Conservation (phyloP, 2,888 invertebrate species). For the Peribatodes rhomboidaria region DNA sequence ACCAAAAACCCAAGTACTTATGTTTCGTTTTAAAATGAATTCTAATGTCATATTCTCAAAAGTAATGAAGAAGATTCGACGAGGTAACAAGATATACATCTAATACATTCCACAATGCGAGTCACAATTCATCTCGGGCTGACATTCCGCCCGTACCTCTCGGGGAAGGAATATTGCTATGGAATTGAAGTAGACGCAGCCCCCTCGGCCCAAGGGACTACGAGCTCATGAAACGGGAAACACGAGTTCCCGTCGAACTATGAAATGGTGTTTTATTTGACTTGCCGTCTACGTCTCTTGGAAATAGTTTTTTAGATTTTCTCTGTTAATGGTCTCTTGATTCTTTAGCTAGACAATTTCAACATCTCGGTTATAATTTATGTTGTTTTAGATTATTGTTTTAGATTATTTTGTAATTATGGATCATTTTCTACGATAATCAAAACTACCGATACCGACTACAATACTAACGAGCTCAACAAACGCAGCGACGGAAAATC, state of each 20-base stretch:
- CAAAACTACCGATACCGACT: too few species aligned
- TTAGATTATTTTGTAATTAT: too few species aligned
- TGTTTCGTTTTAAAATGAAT: background rate
- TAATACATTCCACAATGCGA: constrained; percentile 25
- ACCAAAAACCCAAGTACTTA: too few species aligned
- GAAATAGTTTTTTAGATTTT: background rate
- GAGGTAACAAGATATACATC: constrained; percentile 19
- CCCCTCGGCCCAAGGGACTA: constrained; percentile 50
- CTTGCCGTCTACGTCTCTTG: constrained; percentile 6
- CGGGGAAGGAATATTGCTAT: constrained; percentile 67
- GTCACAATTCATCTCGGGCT: constrained; percentile 46
- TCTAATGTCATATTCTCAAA: background rate
- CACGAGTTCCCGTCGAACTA: constrained; percentile 48
- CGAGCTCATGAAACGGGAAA: constrained; percentile 47
- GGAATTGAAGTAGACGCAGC: constrained; percentile 67
- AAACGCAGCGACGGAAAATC: background rate
- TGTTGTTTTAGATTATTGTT: too few species aligned
- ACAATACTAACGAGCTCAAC: too few species aligned
- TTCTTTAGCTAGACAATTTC: background rate
- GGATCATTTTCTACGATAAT: too few species aligned
- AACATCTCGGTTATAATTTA: too few species aligned
- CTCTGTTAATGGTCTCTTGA: background rate
- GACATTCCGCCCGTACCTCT: constrained; percentile 35
- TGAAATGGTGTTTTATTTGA: constrained; percentile 48
- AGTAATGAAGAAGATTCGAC: constrained; percentile 7